Conservation (phyloP, 2,113 vertebrate genomes). For the Dicerorhinus sumatrensis region DNA sequence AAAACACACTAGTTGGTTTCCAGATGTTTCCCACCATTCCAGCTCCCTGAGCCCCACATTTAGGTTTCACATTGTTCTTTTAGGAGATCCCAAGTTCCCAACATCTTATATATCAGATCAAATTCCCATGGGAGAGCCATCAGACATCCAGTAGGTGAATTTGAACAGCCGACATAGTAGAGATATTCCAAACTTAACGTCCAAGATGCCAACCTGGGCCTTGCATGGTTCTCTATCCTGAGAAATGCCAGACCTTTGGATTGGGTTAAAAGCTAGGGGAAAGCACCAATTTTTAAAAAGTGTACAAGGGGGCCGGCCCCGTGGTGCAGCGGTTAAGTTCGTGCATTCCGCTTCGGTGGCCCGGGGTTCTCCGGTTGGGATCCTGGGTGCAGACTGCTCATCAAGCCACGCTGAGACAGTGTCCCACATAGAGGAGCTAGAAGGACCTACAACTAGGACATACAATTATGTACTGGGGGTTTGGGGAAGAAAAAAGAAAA, state of each 20-base stretch:
- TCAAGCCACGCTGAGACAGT: too few species aligned
- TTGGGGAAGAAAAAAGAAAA: too few species aligned
- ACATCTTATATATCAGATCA: not conserved
- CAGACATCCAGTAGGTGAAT: not conserved
- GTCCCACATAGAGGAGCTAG: too few species aligned
- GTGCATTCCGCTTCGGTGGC: too few species aligned
- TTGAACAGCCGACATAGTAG: too few species aligned
- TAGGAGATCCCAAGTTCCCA: not conserved
- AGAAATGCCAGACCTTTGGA: not conserved
- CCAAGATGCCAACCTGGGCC: not conserved
- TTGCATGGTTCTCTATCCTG: not conserved
- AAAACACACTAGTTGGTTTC: not conserved
- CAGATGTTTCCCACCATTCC: not conserved
- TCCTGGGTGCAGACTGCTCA: too few species aligned
- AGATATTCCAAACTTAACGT: not conserved
- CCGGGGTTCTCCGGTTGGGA: too few species aligned
- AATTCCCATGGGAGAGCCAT: not conserved
- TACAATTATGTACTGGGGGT: too few species aligned
- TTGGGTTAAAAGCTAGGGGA: not conserved
- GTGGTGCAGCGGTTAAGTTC: too few species aligned
- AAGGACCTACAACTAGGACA: too few species aligned
- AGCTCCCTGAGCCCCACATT: not conserved
- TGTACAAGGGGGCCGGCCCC: not conserved
- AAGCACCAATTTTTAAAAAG: not conserved
- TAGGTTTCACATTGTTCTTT: not conserved